Base-by-base conservation (phyloP, 2,888 invertebrate genomes). In the Epinotia ramella region DNA sequence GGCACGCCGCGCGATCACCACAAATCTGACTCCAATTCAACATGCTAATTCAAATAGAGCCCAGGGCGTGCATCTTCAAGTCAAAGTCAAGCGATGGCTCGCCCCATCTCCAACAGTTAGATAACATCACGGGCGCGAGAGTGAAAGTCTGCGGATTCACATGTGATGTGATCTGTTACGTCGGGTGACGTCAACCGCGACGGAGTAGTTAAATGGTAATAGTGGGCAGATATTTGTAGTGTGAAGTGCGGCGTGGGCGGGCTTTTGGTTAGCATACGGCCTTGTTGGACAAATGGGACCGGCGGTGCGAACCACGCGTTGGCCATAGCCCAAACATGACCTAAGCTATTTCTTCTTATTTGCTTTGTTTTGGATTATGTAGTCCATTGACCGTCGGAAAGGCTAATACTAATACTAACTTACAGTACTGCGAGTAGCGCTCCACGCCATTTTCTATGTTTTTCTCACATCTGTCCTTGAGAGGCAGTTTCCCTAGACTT, bases 121-220 rank as follows among this genome's bases (percentile, higher is more conserved):
- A 76, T 76, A 76, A 76, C 33, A 76, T 76, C 71, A 82, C 79
- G 79, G 84, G 79, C 81, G 83, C 84, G 91, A 92, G 90, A 93
- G 93, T 93, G 93, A 94, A 93, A 93, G 93, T 88, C 88, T 85
- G 73, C 83, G 79, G 84, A 86, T 90, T 91, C 92, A 91, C 91
- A 91, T 91, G 88, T 91, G 88, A 91, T 91, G 88, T 91, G 88
- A 87, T 86, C 84, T 82, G 86, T 80, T 78, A 78, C 74, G 63
- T 65, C 69, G 69, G 76, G 84, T 87, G 87, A 86, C 86, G 84
- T 87, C 83, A 84, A 81, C 75, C 82, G 83, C 49, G 64, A 73
- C 75, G 73, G 53, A 84, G 82, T 82, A 80, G 73, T 76, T 73
- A 72, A 70, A 75, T 69, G 69, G n/a, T 69, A 59, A 24, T 59